Conservation (phyloP, 2,797 vertebrate species). For the Pyrocephalus nanus region DNA sequence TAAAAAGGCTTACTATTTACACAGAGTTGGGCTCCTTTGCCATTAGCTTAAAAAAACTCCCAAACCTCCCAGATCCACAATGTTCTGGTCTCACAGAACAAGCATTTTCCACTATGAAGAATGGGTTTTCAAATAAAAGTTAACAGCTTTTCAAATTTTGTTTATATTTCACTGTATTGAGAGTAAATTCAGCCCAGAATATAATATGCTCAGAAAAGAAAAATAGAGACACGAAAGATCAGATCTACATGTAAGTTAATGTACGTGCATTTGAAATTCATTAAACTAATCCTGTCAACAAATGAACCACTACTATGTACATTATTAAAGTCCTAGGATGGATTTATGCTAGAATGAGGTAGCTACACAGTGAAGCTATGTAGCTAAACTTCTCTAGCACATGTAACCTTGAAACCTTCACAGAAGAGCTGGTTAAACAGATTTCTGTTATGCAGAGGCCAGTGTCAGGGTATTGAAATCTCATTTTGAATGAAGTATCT, state of each 20-base stretch:
- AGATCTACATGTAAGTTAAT: background rate
- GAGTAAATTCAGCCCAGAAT: background rate
- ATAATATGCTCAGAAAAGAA: background rate
- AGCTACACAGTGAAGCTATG: background rate
- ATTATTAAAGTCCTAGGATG: background rate
- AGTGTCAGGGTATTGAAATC: background rate
- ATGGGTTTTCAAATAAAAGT: slow-evolving; percentile 11
- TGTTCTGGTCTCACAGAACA: slow-evolving; percentile 23
- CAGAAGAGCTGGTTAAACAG: background rate
- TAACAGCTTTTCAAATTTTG: background rate
- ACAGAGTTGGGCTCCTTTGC: background rate
- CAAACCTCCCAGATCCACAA: background rate
- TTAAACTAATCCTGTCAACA: background rate
- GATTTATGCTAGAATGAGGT: background rate
- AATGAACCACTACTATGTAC: background rate
- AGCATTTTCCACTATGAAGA: background rate
- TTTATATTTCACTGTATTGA: background rate
- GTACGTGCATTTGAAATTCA: background rate
- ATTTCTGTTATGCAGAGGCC: background rate
- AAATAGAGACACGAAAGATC: background rate
- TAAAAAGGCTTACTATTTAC: slow-evolving; percentile 7
- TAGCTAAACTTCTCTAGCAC: background rate
- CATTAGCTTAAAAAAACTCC: background rate
- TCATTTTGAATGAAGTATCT: background rate
- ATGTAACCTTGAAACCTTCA: background rate